Evolutionary conservation across 2,113 vertebrate genomes (phyloP).

Genomic region (Thryonomys swinderianus): DNA sequence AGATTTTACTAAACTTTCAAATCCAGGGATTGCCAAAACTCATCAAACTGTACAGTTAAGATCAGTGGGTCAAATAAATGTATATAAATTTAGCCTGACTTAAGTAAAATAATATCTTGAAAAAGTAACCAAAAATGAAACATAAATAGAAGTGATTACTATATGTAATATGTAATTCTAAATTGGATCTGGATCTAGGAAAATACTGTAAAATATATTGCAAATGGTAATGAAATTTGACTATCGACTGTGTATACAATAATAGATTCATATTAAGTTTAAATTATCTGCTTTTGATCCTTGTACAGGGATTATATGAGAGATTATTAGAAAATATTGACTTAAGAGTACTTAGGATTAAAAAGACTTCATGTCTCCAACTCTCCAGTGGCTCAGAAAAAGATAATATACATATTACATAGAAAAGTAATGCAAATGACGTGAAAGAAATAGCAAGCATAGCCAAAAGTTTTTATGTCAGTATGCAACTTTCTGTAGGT

Average conservation of each 20-base stretch:
- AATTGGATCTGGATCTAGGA: neutral
- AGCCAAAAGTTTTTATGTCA: neutral
- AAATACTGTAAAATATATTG: constrained; percentile 4
- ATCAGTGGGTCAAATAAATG: neutral
- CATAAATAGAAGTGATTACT: neutral
- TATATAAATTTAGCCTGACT: neutral
- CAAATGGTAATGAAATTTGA: constrained; percentile 1
- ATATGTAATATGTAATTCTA: neutral
- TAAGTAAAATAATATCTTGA: constrained; percentile 21
- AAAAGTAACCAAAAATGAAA: neutral
- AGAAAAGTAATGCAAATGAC: neutral
- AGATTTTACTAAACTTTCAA: constrained; percentile 27
- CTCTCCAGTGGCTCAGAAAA: neutral
- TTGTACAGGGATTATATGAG: neutral
- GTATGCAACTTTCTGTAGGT: neutral
- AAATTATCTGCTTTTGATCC: neutral
- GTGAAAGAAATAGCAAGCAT: neutral
- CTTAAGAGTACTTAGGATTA: neutral
- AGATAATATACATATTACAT: neutral
- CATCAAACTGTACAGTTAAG: constrained; percentile 10
- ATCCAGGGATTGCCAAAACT: neutral
- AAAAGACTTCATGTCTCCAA: neutral
- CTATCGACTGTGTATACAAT: neutral
- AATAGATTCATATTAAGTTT: constrained; percentile 31
- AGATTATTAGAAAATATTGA: neutral